Evolutionary conservation across 2,113 vertebrate genomes (phyloP).

Genomic region (Apteryx owenii): DNA sequence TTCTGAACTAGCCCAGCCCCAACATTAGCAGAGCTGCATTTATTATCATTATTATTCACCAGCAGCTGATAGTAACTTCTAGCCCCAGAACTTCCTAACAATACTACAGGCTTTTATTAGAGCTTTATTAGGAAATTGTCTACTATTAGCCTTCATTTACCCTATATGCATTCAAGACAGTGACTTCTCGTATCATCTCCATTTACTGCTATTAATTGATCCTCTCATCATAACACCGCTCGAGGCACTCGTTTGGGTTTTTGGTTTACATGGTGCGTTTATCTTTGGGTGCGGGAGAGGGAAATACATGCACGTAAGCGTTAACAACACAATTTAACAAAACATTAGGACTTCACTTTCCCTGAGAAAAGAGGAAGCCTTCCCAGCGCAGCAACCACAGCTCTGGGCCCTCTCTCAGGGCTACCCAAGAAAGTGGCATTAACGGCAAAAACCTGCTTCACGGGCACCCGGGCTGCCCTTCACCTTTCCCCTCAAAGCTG

Average conservation of each 20-base stretch:
- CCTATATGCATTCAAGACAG: background rate
- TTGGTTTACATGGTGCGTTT: fast-evolving
- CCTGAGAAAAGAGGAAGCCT: background rate
- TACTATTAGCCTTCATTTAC: background rate
- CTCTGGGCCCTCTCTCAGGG: fast-evolving
- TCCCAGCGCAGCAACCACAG: background rate
- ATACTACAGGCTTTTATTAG: background rate
- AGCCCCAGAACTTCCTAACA: background rate
- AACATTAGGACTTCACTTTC: background rate
- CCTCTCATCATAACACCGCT: background rate
- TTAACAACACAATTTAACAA: background rate
- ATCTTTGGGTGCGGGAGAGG: background rate
- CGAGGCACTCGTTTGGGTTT: background rate
- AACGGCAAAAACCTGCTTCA: fast-evolving
- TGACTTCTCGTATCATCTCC: background rate
- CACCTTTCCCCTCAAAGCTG: fast-evolving
- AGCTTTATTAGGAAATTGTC: background rate
- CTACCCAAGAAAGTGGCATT: background rate
- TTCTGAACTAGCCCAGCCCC: background rate
- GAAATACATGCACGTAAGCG: background rate
- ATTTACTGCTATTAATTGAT: background rate
- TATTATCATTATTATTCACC: background rate
- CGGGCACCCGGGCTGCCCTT: background rate
- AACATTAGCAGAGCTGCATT: background rate
- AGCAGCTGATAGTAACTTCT: background rate